Conservation (phyloP, 2,797 vertebrate species). For the Tangara arthus region DNA sequence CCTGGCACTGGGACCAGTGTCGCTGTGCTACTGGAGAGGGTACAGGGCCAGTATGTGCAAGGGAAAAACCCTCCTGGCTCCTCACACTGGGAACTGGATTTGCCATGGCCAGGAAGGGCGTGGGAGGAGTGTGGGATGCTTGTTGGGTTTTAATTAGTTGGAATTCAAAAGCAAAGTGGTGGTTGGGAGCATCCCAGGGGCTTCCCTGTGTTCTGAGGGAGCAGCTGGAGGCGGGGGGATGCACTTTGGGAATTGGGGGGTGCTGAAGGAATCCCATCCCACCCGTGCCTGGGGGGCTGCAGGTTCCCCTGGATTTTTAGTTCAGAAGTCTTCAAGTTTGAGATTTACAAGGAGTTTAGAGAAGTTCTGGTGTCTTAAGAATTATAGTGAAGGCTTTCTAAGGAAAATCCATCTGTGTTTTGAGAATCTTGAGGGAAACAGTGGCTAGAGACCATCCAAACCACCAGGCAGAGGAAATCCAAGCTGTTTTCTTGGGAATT, state of each 20-base stretch:
- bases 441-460: neutral
- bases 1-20: neutral
- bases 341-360: neutral
- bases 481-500: neutral
- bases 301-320: neutral
- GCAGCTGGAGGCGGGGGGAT: neutral
- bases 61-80: neutral
- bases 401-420: neutral
- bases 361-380: neutral
- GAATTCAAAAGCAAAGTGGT: neutral
- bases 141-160: neutral
- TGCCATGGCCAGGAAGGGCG: neutral
- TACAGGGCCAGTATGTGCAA: fast-evolving
- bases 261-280: neutral
- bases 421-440: neutral
- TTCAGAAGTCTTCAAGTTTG: neutral
- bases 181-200: neutral
- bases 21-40: neutral
- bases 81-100: neutral
- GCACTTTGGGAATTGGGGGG: neutral
- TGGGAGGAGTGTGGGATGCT: neutral
- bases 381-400: neutral
- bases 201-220: neutral
- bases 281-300: neutral
- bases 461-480: neutral